These are phyloP conservation scores for Gymnoscopelus braueri DNA, from an alignment of 2,797 vertebrate species.

Conservation along the genomic window DNA sequence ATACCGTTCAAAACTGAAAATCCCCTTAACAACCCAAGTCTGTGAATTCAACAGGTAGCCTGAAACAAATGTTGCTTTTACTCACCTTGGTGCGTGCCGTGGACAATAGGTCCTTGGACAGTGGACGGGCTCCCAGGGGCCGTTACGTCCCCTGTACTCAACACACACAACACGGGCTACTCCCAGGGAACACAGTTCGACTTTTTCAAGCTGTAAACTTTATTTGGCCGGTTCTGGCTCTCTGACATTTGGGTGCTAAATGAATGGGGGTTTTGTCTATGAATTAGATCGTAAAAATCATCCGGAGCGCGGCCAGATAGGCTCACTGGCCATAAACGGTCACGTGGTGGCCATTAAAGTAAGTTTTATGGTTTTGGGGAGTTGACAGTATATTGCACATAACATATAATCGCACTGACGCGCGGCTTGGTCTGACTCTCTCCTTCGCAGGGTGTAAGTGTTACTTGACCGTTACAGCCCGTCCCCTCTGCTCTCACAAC, in stretches of 20 bases:
- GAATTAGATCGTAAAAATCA: constrained; percentile 99
- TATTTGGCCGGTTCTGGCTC: constrained; percentile 95
- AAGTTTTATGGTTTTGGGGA: constrained; percentile 99
- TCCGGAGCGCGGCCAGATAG: constrained; percentile 98
- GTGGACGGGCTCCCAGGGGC: constrained; percentile 83
- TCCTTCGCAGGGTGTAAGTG: constrained; percentile 92
- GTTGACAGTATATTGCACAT: constrained; percentile 99
- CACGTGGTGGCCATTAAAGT: constrained; percentile 99
- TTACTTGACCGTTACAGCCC: constrained; percentile 90
- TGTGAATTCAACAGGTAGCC: constrained; percentile 75
- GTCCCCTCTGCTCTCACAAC: constrained; percentile 81
- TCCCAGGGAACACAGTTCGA: constrained; percentile 86
- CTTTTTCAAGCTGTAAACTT: constrained; percentile 98
- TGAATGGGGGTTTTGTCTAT: constrained; percentile 99
- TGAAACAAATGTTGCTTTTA: constrained; percentile 73
- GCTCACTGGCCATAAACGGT: constrained; percentile 99
- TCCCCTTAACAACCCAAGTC: constrained; percentile 17
- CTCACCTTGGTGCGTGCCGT: constrained; percentile 89
- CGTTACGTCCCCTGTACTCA: constrained; percentile 85
- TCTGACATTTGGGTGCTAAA: constrained; percentile 98
- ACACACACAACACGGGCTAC: constrained; percentile 71
- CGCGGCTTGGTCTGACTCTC: constrained; percentile 97
- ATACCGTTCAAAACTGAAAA: not conserved
- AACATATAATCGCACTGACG: constrained; percentile 99
- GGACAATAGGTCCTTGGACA: constrained; percentile 83